Base-by-base conservation (phyloP, 2,113 vertebrate genomes). In the Micronisus gabar region DNA sequence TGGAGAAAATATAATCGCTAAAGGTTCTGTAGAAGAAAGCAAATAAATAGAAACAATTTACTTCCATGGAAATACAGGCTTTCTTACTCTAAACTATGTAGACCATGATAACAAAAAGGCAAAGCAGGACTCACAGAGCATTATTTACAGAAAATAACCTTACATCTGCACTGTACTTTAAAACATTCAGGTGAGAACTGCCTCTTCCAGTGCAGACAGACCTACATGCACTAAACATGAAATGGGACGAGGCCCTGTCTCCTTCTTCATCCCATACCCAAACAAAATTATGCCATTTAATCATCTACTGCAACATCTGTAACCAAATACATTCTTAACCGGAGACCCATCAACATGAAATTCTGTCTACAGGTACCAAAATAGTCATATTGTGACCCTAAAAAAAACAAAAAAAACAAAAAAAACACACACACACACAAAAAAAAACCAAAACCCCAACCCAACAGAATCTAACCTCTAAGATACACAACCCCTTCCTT, bases 391-490 rank as follows among this genome's bases (percentile, higher is more conserved):
- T 19, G 32, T 27, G 26, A n/a, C 17, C 3, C 17, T 34, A 7
- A 2, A 11, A 53, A 29, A 68, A 68, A 53, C n/a, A 15, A n/a
- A 27, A 25, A 25, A 25, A 12, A 6, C 10, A 9, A 19, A 7
- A 11, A 11, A n/a, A n/a, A n/a, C n/a, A n/a, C n/a, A n/a, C n/a
- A n/a, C 38, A 7, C 38, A 38, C 38, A 8, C 11, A 26, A 48
- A 29, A 15, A 56, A 56, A 22, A 20, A 23, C 5, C 19, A 20
- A 47, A 48, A 48, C 47, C 48, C 6, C 32, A 18, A 76, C n/a
- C 23, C 7, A 48, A 8, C 0, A 0, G 6, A 79, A 62, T 21
- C 6, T 47, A 47, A 34, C 4, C 11, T 63, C 16, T 23, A 18
- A 71, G 13, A 48, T 6, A 56, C 6, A 70, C 30, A 70, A 13